phyloP scores from a whole-genome alignment of 2,797 vertebrate species.

The Sylvia borin region DNA sequence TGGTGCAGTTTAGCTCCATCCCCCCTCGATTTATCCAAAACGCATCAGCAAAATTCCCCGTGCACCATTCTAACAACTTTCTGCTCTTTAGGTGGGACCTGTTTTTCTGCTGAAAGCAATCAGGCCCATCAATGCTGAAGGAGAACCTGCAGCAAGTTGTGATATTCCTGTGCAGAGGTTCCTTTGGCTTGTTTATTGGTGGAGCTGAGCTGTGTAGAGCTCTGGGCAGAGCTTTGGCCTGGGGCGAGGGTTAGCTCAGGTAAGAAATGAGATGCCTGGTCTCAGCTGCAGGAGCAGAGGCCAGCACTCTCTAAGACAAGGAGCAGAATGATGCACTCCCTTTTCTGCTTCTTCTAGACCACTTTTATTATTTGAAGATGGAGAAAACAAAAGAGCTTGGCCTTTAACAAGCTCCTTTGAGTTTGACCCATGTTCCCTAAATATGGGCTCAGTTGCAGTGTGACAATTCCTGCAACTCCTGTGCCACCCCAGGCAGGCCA shows the following conservation, averaged over 20 bases:
- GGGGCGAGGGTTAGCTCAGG: not conserved
- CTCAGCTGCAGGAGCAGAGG: not conserved
- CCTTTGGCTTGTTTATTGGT: not conserved
- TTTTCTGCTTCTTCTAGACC: not conserved
- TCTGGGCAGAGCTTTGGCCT: not conserved
- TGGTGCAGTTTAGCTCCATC: not conserved
- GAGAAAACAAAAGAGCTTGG: not conserved
- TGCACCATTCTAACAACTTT: not conserved
- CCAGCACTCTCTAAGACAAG: not conserved
- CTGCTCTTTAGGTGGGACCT: not conserved
- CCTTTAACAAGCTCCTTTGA: not conserved
- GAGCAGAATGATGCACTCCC: not conserved
- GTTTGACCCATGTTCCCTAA: not conserved
- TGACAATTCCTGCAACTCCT: not conserved
- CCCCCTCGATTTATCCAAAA: not conserved
- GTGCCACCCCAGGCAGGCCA: not conserved
- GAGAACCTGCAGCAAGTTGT: not conserved
- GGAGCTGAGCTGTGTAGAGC: not conserved
- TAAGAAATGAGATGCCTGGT: not conserved
- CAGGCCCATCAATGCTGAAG: rapidly evolving
- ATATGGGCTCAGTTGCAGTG: not conserved
- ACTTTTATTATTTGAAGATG: not conserved
- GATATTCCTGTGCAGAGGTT: not conserved
- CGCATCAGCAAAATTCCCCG: not conserved
- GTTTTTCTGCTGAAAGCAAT: not conserved